Conservation (phyloP, 2,113 vertebrate genomes). For the Onychostruthus taczanowskii region DNA sequence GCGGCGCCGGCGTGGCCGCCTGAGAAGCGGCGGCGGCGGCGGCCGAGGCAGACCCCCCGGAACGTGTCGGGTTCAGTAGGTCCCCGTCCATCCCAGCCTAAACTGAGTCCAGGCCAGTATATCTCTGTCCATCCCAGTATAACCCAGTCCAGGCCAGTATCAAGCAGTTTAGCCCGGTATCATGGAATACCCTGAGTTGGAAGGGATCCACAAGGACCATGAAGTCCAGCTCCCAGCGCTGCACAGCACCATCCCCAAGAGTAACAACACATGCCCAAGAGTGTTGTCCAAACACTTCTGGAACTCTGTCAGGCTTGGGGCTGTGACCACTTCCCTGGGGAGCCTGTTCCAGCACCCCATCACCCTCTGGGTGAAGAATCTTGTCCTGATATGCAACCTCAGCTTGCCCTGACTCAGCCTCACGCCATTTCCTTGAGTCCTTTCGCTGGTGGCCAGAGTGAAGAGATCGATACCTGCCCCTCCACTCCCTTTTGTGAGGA, state of each 20-base stretch:
- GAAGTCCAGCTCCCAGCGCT: neutral
- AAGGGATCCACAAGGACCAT: too few relatives aligned
- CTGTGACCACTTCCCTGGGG: too few relatives aligned
- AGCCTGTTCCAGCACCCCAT: fast-evolving
- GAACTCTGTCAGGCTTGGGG: too few relatives aligned
- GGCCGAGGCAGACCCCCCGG: fast-evolving
- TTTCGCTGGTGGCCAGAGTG: neutral
- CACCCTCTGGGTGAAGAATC: neutral
- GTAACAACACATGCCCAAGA: too few relatives aligned
- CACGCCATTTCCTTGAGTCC: neutral
- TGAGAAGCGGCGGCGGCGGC: neutral
- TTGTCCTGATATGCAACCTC: too few relatives aligned
- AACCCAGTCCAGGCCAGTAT: neutral
- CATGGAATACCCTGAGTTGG: too few relatives aligned
- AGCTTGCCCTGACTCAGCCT: neutral
- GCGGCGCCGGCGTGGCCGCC: neutral
- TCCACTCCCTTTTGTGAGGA: neutral
- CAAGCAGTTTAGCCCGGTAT: neutral
- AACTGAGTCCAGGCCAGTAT: too few relatives aligned
- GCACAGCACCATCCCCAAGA: neutral
- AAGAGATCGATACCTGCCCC: fast-evolving
- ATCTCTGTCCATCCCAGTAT: neutral
- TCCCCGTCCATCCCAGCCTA: too few relatives aligned
- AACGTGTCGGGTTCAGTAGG: fast-evolving
- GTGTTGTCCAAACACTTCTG: neutral